phyloP scores from a whole-genome alignment of 23 tunicate genomes.

The Botrylloides violaceus region DNA sequence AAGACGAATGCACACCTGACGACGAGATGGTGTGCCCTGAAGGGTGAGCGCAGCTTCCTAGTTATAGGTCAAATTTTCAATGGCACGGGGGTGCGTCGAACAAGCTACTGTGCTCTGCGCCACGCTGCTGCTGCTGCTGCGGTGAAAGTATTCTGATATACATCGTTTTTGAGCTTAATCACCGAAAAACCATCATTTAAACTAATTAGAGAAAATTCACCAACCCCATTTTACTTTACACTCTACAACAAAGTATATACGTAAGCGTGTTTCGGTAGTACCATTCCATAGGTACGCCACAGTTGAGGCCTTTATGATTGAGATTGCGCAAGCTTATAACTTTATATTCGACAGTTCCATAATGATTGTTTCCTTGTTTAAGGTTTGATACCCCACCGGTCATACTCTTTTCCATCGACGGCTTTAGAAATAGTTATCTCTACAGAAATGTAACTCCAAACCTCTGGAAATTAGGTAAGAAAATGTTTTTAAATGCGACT shows the following conservation, averaged over 20 bases:
- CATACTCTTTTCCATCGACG: slow-evolving; percentile 86
- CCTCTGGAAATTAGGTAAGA: slow-evolving; percentile 71
- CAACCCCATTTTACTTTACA: too few relatives aligned
- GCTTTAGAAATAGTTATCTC: slow-evolving; percentile 55
- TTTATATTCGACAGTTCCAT: neutral
- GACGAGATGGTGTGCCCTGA: slow-evolving; percentile 20
- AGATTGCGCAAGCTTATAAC: neutral
- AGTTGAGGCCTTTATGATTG: too few relatives aligned
- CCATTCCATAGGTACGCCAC: too few relatives aligned
- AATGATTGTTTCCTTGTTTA: neutral
- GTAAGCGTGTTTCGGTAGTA: too few relatives aligned
- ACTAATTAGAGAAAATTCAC: too few relatives aligned
- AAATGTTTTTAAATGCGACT: neutral
- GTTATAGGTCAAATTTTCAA: neutral
- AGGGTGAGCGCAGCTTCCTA: slow-evolving; percentile 9
- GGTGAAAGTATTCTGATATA: too few relatives aligned
- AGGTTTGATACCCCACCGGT: slow-evolving; percentile 29
- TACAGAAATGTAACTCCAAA: slow-evolving; percentile 59
- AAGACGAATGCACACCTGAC: slow-evolving; percentile 25
- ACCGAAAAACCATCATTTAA: too few relatives aligned
- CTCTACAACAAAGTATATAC: too few relatives aligned
- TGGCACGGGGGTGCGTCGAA: neutral
- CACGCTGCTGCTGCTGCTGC: neutral
- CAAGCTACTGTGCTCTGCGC: neutral
- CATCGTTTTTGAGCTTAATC: too few relatives aligned